Percentiles rank a stretch among this genome's conserved stretches.
These are phyloP conservation scores for Clitarchus hookeri DNA, from an alignment of 2,888 invertebrate species.

Conservation along the genomic window DNA sequence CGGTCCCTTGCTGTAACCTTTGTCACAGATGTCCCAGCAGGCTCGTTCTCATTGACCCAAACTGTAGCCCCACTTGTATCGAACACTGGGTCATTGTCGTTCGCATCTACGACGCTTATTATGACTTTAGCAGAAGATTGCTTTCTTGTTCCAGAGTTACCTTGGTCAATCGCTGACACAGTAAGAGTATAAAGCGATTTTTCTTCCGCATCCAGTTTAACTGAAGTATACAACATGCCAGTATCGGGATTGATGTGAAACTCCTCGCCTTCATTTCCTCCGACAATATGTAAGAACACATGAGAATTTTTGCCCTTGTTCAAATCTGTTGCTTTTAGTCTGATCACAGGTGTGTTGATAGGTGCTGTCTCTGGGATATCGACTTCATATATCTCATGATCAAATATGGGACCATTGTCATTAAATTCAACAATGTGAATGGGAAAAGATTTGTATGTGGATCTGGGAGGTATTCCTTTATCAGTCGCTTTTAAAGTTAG, in stretches of 20 bases:
- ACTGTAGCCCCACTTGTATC: constrained; percentile 72
- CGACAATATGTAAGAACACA: constrained; percentile 85
- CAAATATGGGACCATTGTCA: constrained; percentile 87
- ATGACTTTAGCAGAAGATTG: constrained; percentile 91
- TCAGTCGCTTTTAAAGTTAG: constrained; percentile 85
- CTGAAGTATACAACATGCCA: constrained; percentile 86
- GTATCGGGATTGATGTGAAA: constrained; percentile 86
- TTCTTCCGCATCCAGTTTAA: constrained; percentile 80
- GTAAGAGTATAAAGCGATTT: constrained; percentile 85
- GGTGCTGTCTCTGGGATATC: constrained; percentile 88
- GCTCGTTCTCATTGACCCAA: constrained; percentile 83
- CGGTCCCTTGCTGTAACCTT: constrained; percentile 84
- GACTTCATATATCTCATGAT: constrained; percentile 83
- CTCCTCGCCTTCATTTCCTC: constrained; percentile 88
- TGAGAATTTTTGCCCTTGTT: constrained; percentile 83
- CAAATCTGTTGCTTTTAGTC: constrained; percentile 83
- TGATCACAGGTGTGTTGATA: constrained; percentile 83
- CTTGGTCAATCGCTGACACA: constrained; percentile 87
- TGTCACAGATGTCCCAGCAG: constrained; percentile 81
- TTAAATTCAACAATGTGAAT: constrained; percentile 81
- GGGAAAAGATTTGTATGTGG: constrained; percentile 78
- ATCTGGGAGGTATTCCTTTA: constrained; percentile 76
- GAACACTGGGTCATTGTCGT: constrained; percentile 93
- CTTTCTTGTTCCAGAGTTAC: constrained; percentile 78
- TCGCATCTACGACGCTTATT: constrained; percentile 85